Evolutionary conservation across 2,888 invertebrate genomes (phyloP).

Genomic region (Aradus depressus): DNA sequence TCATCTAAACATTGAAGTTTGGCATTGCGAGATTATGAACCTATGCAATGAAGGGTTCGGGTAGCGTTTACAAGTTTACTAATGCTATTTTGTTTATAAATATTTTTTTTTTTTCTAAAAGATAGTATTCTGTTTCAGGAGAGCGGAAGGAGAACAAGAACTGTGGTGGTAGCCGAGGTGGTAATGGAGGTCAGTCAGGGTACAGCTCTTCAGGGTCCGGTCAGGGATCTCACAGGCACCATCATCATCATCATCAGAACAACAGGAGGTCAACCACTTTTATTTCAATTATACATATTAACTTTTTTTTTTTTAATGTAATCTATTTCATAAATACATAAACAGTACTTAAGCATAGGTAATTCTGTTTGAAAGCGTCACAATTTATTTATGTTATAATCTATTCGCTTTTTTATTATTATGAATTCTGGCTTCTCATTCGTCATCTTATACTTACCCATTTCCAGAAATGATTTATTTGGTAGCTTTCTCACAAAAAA

Average conservation of each 20-base stretch:
- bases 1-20: no score
- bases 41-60: no score
- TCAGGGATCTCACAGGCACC: conserved; percentile 17
- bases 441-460: no score
- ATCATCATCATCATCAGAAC: conserved; percentile 23
- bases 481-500: no score
- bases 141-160: conserved; percentile 22
- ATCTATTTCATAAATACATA: conserved; percentile 25
- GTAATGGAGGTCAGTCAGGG: conserved; percentile 13
- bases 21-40: no score
- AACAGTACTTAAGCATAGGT: neutral
- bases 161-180: conserved; percentile 9
- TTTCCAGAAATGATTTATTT: no score
- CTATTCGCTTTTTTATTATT: no score
- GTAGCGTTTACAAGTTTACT: no score
- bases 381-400: no score
- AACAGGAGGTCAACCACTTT: conserved; percentile 18
- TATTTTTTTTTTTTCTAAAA: neutral
- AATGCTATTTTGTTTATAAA: neutral
- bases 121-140: neutral
- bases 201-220: conserved; percentile 16
- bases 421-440: no score
- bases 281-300: neutral
- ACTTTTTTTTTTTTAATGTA: no score
- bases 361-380: no score